Evolutionary conservation across 1,140 invertebrate species (phyloP), one percentile per base, ranked within the genome.

Genomic region (Drosophila ohnishii): DNA sequence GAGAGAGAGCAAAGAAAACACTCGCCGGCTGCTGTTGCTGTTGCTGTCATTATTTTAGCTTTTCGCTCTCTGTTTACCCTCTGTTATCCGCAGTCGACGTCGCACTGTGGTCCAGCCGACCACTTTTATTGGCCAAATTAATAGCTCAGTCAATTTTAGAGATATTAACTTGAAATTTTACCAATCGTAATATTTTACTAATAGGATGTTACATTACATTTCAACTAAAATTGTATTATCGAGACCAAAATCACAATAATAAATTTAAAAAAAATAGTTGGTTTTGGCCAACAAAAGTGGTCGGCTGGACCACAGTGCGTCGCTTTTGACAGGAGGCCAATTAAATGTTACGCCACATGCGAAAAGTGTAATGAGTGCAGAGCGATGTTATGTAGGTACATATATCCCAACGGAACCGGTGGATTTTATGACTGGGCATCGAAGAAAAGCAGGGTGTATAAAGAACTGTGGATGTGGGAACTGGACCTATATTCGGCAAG

Each of bases 261-360:
- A 28, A 28, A 5, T 28, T 28, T 0, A 6, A 28, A 28, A 1
- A 28, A 28, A 28, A 19, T 19, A n/a, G n/a, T 28, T 28, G 25
- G 25, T 28, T 28, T 28, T 28, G 25, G 25, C 25, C 25, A 6
- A 28, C 25, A 6, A 28, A 28, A 28, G 25, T 5, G 5, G 25
- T 28, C 25, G 25, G 25, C 25, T 28, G 25, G 25, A 28, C 25
- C 25, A 28, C 25, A 28, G 25, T 28, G 25, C 25, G 5, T 28
- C 37, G n/a, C 50, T 53, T 19, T 53, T 35, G 63, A 34, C 53
- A 67, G 14, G n/a, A 32, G 53, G 35, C 57, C 65, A 76, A 81
- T 79, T 80, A 77, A 74, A 62, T 70, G 78, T 67, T 80, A 67
- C 34, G 30, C 58, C 58, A 32, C 58, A 60, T 50, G 42, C 50